Conservation (phyloP, 1,140 invertebrate species). For the Aleiodes sp. region DNA sequence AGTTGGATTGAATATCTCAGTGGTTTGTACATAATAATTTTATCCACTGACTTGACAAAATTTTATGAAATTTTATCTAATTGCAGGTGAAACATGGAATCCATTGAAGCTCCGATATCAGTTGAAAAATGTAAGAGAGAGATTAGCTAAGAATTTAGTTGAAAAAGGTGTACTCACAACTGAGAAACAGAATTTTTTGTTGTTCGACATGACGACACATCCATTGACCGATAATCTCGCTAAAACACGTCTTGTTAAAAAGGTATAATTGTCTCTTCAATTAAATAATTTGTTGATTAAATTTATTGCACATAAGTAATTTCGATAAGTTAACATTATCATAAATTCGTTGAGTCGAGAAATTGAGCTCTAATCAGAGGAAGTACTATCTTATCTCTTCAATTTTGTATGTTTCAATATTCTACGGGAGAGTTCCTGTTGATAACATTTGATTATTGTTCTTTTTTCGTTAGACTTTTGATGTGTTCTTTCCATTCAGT, state of each 20-base stretch:
- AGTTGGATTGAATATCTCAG: conserved; percentile 99
- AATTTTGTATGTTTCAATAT: too few species aligned
- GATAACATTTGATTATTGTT: too few species aligned
- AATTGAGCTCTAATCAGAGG: too few species aligned
- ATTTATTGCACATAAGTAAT: neutral
- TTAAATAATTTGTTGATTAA: conserved; percentile 27
- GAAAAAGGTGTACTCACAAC: conserved; percentile 99
- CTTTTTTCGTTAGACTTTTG: too few species aligned
- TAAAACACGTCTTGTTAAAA: conserved; percentile 98
- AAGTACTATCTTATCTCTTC: conserved; percentile 14
- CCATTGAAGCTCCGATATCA: conserved; percentile 98
- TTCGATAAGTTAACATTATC: neutral
- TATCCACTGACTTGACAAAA: neutral
- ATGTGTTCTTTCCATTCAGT: too few species aligned
- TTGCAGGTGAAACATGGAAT: conserved; percentile 98
- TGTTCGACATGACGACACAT: conserved; percentile 99
- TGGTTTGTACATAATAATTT: conserved; percentile 71
- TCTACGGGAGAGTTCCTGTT: too few species aligned
- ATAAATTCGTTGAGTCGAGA: too few species aligned
- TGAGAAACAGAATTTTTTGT: conserved; percentile 99
- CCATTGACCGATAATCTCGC: conserved; percentile 94
- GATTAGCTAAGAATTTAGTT: conserved; percentile 98
- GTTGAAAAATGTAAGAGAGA: conserved; percentile 97
- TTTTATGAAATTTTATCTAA: conserved; percentile 42
- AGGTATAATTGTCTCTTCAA: too few species aligned